These are phyloP conservation scores for Eolophus roseicapilla DNA, from an alignment of 2,113 vertebrate genomes.

Conservation along the genomic window DNA sequence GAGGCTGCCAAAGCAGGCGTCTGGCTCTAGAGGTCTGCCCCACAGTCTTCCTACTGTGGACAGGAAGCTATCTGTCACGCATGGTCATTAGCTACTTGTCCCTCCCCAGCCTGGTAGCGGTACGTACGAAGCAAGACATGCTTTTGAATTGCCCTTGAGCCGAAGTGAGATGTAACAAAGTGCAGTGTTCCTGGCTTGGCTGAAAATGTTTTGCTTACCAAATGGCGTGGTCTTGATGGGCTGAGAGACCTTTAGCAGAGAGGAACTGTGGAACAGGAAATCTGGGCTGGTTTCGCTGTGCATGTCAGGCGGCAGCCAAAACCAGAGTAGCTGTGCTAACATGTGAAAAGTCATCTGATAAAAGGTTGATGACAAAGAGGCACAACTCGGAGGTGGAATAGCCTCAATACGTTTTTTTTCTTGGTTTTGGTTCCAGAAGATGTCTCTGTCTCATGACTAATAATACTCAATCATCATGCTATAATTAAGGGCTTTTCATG, in stretches of 20 bases:
- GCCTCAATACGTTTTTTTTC: background rate
- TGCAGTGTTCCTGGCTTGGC: background rate
- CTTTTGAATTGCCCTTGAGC: background rate
- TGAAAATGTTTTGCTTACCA: background rate
- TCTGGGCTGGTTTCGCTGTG: background rate
- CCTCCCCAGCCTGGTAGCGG: background rate
- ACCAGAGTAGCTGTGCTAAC: conserved; percentile 1
- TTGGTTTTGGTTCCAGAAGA: conserved; percentile 48
- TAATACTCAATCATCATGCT: conserved; percentile 42
- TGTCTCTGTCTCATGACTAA: conserved; percentile 49
- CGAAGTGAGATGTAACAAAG: background rate
- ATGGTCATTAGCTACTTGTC: fast-evolving
- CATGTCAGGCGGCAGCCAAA: background rate
- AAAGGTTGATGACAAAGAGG: background rate
- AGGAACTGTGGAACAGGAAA: conserved; percentile 31
- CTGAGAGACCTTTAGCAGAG: background rate
- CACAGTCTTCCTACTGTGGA: background rate
- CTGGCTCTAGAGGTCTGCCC: background rate
- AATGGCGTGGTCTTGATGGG: fast-evolving
- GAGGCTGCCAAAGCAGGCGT: background rate
- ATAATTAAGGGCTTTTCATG: conserved; percentile 61
- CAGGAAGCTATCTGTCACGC: background rate
- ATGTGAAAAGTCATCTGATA: conserved; percentile 27
- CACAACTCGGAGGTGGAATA: background rate
- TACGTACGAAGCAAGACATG: background rate